phyloP scores from a whole-genome alignment of 2,888 invertebrate genomes.

The Metopia argyrocephala region DNA sequence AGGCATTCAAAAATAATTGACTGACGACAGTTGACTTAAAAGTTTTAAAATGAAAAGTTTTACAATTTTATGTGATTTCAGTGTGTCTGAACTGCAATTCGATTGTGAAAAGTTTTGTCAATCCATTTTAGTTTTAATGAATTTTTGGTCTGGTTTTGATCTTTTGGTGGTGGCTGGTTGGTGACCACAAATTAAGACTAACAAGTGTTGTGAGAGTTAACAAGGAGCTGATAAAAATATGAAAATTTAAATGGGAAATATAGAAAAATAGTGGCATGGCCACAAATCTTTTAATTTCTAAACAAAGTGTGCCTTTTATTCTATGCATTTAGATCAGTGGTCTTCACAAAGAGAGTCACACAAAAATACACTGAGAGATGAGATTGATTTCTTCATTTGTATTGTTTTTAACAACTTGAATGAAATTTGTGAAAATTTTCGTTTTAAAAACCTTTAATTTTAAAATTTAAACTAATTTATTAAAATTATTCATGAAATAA shows the following conservation, averaged over 20 bases:
- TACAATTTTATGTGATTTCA: background rate
- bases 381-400: too few relatives aligned
- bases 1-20: slow-evolving; percentile 55
- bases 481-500: too few relatives aligned
- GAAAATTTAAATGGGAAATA: background rate
- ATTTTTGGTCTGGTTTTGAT: background rate
- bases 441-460: too few relatives aligned
- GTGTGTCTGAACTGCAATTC: background rate
- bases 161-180: too few relatives aligned
- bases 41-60: slow-evolving; percentile 11
- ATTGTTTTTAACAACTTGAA: too few relatives aligned
- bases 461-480: too few relatives aligned
- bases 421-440: too few relatives aligned
- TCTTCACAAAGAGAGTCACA: too few relatives aligned
- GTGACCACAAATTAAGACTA: background rate
- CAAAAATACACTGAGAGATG: too few relatives aligned
- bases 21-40: slow-evolving; percentile 52
- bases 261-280: background rate
- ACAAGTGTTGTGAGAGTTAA: slow-evolving; percentile 23
- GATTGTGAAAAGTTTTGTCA: background rate
- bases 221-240: background rate
- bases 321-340: too few relatives aligned
- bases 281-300: too few relatives aligned
- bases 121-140: background rate
- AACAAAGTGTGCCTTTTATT: too few relatives aligned